phyloP scores from a whole-genome alignment of 2,797 vertebrate genomes.

The Pseudomugil tenellus region DNA sequence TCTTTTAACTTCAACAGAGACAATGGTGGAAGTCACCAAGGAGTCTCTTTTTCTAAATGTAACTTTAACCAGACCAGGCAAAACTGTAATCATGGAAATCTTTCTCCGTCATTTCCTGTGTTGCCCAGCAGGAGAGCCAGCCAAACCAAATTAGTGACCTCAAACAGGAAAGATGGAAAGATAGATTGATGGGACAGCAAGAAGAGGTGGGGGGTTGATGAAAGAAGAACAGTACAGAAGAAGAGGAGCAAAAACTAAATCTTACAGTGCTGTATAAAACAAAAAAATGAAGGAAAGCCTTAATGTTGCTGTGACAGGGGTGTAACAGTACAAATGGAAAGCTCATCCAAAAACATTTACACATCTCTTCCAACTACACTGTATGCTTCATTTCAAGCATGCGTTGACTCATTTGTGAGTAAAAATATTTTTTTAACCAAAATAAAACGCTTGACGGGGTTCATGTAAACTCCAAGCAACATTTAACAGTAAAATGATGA shows the following conservation, averaged over 20 bases:
- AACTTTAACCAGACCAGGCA: conserved; percentile 47
- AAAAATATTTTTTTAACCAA: conserved; percentile 7
- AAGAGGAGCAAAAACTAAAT: conserved; percentile 22
- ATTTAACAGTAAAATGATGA: conserved; percentile 11
- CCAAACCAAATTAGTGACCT: conserved; percentile 63
- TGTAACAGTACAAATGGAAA: conserved; percentile 54
- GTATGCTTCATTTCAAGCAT: background rate
- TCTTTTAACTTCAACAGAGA: conserved; percentile 12
- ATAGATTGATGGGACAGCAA: conserved; percentile 46
- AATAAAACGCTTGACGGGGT: background rate
- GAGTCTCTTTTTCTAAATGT: conserved; percentile 27
- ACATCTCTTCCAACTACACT: conserved; percentile 17
- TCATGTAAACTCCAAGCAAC: background rate
- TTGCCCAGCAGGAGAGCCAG: conserved; percentile 50
- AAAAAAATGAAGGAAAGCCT: conserved; percentile 32
- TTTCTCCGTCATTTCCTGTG: conserved; percentile 59
- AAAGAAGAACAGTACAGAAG: conserved; percentile 28
- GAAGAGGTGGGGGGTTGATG: conserved; percentile 3
- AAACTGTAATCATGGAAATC: conserved; percentile 57
- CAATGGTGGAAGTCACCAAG: conserved; percentile 20
- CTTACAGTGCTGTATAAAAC: conserved; percentile 15
- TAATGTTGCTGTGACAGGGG: conserved; percentile 47
- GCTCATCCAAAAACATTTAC: conserved; percentile 52
- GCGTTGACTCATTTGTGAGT: background rate
- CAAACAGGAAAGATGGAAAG: conserved; percentile 64